phyloP scores from a whole-genome alignment of 2,797 vertebrate species.

The Aeoliscus strigatus region DNA sequence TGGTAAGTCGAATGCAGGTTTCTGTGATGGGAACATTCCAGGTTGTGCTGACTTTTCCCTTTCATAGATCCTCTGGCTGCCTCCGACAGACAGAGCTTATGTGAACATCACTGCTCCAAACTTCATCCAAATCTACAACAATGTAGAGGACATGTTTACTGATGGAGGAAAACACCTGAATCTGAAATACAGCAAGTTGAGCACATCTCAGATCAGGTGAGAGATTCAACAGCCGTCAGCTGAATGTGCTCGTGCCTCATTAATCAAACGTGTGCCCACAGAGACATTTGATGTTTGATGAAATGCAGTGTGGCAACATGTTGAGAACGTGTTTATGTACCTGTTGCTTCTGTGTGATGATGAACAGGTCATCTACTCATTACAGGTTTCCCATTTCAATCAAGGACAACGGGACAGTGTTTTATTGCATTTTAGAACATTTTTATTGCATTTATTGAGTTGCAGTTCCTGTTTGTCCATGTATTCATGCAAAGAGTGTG shows the following conservation, averaged over 20 bases:
- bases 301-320: constrained; percentile 21
- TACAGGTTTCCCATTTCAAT: too few relatives aligned
- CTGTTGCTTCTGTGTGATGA: too few relatives aligned
- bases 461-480: too few relatives aligned
- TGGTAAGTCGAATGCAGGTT: constrained; percentile 61
- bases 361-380: too few relatives aligned
- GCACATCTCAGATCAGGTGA: constrained; percentile 73
- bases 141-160: constrained; percentile 31
- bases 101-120: constrained; percentile 70
- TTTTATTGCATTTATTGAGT: too few relatives aligned
- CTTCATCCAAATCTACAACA: constrained; percentile 80
- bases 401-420: too few relatives aligned
- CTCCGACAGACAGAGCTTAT: constrained; percentile 63
- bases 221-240: constrained; percentile 3
- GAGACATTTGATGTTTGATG: too few relatives aligned
- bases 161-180: constrained; percentile 72
- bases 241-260: too few relatives aligned
- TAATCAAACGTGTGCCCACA: constrained; percentile 20
- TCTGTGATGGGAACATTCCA: background rate
- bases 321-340: background rate
- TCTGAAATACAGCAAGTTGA: constrained; percentile 78
- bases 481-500: too few relatives aligned
- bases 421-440: too few relatives aligned
- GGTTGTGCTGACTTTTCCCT: background rate
- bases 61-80: constrained; percentile 86